phyloP scores from a whole-genome alignment of 2,797 vertebrate species.

The Acestrorhynchus altus region DNA sequence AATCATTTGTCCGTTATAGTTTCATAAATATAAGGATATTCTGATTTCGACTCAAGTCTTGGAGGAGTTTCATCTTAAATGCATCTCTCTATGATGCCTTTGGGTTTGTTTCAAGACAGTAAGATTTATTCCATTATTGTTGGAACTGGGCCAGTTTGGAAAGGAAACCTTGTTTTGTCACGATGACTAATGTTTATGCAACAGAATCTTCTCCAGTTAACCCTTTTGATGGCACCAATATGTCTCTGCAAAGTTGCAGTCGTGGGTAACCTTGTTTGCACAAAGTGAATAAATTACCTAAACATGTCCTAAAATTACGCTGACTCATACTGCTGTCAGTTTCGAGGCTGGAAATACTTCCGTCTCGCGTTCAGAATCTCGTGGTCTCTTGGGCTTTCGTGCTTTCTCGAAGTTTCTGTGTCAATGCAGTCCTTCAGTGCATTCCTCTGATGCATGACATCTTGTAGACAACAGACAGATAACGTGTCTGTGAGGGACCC shows the following conservation, averaged over 20 bases:
- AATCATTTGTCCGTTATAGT: not conserved
- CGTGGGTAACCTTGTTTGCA: slow-evolving; percentile 16
- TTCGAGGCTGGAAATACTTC: slow-evolving; percentile 30
- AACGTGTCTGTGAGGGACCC: too few relatives aligned
- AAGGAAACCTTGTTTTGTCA: slow-evolving; percentile 13
- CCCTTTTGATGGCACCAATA: slow-evolving; percentile 7
- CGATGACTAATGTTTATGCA: slow-evolving; percentile 25
- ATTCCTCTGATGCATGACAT: too few relatives aligned
- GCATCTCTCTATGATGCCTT: not conserved
- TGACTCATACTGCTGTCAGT: slow-evolving; percentile 8
- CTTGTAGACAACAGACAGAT: too few relatives aligned
- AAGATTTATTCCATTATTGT: slow-evolving; percentile 8
- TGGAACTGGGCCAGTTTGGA: slow-evolving; percentile 5
- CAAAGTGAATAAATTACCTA: slow-evolving; percentile 23
- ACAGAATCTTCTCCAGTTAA: slow-evolving; percentile 14
- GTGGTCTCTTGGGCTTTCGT: not conserved
- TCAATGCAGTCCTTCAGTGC: too few relatives aligned
- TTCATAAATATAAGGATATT: not conserved
- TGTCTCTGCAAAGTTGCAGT: slow-evolving; percentile 25
- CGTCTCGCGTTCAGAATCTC: slow-evolving; percentile 43
- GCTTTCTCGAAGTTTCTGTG: too few relatives aligned
- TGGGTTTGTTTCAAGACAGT: slow-evolving; percentile 4
- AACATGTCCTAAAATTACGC: slow-evolving; percentile 20
- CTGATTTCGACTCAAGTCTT: not conserved
- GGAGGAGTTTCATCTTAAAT: not conserved